Evolutionary conservation across 2,113 vertebrate species (phyloP).

Genomic region (Prionailurus viverrinus): DNA sequence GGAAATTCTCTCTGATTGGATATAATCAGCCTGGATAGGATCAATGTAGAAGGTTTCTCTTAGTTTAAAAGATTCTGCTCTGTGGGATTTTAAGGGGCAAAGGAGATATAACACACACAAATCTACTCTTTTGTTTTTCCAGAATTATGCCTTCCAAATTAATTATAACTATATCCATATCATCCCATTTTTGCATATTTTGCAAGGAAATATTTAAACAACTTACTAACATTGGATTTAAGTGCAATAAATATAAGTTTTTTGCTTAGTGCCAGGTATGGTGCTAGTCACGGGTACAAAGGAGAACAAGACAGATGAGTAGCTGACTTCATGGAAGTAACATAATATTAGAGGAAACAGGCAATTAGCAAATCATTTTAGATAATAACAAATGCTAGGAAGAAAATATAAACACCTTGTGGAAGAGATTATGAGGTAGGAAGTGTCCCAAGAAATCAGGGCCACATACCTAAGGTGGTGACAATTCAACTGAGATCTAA

Average conservation of each 20-base stretch:
- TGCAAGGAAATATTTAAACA: constrained; percentile 23
- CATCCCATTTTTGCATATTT: constrained; percentile 25
- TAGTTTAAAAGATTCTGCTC: background rate
- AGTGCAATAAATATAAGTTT: background rate
- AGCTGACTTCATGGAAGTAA: background rate
- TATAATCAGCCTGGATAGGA: background rate
- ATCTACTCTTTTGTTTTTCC: background rate
- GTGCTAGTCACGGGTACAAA: background rate
- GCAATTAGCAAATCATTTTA: background rate
- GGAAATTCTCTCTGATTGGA: background rate
- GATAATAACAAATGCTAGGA: background rate
- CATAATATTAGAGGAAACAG: background rate
- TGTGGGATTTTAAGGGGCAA: background rate
- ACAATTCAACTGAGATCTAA: constrained; percentile 36
- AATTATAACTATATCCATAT: background rate
- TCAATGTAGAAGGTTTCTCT: background rate
- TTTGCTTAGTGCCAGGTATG: background rate
- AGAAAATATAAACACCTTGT: background rate
- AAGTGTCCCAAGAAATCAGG: background rate
- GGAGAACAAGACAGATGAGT: background rate
- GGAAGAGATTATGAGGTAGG: background rate
- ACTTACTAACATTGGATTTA: background rate
- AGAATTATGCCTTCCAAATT: constrained; percentile 18
- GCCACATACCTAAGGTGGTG: background rate
- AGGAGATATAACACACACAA: background rate